These are phyloP conservation scores for Spinus olivaceus DNA, from an alignment of 2,797 vertebrate genomes.

Conservation along the genomic window DNA sequence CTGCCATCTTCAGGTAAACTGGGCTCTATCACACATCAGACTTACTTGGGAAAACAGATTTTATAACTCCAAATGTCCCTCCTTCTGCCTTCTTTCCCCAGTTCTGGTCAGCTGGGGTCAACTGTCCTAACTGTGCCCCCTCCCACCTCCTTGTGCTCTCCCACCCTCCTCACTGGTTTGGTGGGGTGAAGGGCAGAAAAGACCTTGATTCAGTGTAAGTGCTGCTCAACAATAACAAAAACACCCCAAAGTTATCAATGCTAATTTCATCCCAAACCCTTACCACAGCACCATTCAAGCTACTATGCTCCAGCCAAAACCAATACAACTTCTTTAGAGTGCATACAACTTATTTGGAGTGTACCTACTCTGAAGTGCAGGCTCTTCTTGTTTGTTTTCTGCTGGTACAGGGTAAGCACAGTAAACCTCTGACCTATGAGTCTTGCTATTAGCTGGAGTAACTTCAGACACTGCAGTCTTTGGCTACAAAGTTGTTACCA, in stretches of 20 bases:
- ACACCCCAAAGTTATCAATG: accelerated
- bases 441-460: background rate
- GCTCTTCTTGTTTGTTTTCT: background rate
- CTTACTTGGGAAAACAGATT: background rate
- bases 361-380: background rate
- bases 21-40: accelerated
- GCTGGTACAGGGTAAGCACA: background rate
- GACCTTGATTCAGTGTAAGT: background rate
- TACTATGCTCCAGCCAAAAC: background rate
- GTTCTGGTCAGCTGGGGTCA: background rate
- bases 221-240: background rate
- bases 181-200: background rate
- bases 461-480: background rate
- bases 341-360: background rate
- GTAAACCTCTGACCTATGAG: background rate
- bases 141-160: background rate
- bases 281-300: background rate
- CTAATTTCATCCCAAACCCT: background rate
- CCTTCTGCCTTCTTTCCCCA: background rate
- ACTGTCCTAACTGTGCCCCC: background rate
- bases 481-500: background rate
- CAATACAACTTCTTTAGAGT: background rate
- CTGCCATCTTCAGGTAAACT: background rate
- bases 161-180: background rate
- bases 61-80: accelerated